Base-by-base conservation (phyloP, 2,888 invertebrate genomes). In the Philereme vetulata region DNA sequence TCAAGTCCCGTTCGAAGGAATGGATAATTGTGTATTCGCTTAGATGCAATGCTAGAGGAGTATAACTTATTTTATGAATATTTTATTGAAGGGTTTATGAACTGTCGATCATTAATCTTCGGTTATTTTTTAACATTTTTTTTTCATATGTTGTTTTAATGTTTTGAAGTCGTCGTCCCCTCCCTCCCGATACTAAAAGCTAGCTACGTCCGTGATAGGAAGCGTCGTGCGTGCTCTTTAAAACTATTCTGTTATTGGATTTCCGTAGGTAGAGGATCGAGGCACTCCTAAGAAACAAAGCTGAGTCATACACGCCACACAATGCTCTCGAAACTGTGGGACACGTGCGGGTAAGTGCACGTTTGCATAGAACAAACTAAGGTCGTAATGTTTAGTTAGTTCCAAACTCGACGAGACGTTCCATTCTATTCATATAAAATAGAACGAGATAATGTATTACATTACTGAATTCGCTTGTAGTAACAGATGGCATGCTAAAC, bases 241-340 rank as follows among this genome's bases (percentile, higher is more conserved):
- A 72, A 73, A 74, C 70, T 74, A 70, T 71, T 64, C 64, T 67
- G 64, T 68, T 75, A 76, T 75, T 76, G 67, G 74, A 76, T 65
- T 76, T 78, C 70, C 68, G 70, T 68, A 70, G 75, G 70, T 68
- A 70, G 75, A 68, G 66, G 62, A 70, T 56, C 66, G 60, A 57
- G 70, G 21, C 67, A 68, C 74, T 78, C 72, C 74, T 79, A 77
- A 77, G 76, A 64, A 72, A 70, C 77, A 76, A 79, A 74, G 74
- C 68, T 67, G 72, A 75, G 66, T 67, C 71, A 75, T 70, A 74
- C 68, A 65, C 52, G 35, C 62, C 60, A 65, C 66, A 64, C 61
- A 65, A 65, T 60, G 58, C 54, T 63, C 64, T 65, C 53, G 64
- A 70, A 67, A 60, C 66, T 60, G 38, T 55, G 55, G 67, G 62